Percentiles rank a stretch among this genome's conserved stretches.
Evolutionary conservation across 2,888 invertebrate species (phyloP).

Genomic region (Phortica magna): DNA sequence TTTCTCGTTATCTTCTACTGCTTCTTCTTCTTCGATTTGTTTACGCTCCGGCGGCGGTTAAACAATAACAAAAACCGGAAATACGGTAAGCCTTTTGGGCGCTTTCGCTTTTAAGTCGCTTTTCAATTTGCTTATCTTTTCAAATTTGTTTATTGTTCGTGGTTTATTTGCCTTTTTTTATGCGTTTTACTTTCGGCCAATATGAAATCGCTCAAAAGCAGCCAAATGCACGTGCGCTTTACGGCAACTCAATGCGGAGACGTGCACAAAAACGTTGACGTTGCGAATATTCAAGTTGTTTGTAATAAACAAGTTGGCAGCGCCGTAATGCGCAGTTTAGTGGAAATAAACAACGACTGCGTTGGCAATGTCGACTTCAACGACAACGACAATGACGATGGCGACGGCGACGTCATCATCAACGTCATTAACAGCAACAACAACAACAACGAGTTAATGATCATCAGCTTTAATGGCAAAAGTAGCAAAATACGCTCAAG

Average conservation of each 20-base stretch:
- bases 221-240: not conserved
- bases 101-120: conserved; percentile 6
- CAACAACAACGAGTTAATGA: conserved; percentile 49
- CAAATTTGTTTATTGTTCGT: conserved; percentile 37
- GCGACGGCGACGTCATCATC: not conserved
- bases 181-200: not conserved
- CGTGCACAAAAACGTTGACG: not conserved
- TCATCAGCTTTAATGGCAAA: conserved; percentile 44
- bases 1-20: not conserved
- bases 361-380: conserved; percentile 48
- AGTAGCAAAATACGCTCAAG: conserved; percentile 3
- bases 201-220: not conserved
- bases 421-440: not conserved
- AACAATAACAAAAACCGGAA: conserved; percentile 67
- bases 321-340: conserved; percentile 49
- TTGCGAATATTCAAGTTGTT: conserved; percentile 42
- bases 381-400: conserved; percentile 51
- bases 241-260: not conserved
- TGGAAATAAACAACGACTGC: not conserved
- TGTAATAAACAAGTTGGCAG: conserved; percentile 69
- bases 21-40: not conserved
- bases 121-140: conserved; percentile 31
- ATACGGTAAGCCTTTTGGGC: conserved; percentile 58
- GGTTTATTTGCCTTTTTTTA: not conserved
- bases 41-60: conserved; percentile 22